Percentiles rank a stretch among this genome's conserved stretches.
Evolutionary conservation across 2,113 vertebrate species (phyloP).

Genomic region (Alectura lathami): DNA sequence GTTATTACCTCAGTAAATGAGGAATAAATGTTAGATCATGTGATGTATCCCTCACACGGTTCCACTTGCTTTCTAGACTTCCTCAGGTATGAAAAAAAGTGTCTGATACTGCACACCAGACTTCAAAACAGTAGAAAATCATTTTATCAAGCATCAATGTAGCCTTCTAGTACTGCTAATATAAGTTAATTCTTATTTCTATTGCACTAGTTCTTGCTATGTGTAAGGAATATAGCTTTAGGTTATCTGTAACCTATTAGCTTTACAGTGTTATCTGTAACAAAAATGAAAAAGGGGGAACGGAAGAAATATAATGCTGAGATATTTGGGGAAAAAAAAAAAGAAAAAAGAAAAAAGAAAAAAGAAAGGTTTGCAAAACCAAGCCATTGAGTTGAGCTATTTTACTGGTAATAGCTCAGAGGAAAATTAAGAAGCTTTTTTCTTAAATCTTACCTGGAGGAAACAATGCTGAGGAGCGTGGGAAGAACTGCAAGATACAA

Average conservation of each 20-base stretch:
- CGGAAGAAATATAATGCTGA: background rate
- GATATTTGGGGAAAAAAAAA: rapidly evolving
- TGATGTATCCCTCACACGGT: background rate
- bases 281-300: background rate
- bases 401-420: background rate
- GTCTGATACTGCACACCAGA: background rate
- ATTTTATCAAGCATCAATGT: background rate
- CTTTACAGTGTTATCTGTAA: background rate
- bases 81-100: background rate
- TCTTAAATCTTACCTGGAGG: background rate
- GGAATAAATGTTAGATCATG: background rate
- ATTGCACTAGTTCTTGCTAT: background rate
- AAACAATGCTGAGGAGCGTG: background rate
- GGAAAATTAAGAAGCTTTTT: background rate
- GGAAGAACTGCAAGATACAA: background rate
- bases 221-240: background rate
- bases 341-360: too few species aligned
- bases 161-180: background rate
- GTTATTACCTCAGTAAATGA: background rate
- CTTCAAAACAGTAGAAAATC: background rate
- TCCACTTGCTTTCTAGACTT: background rate
- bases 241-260: too few species aligned
- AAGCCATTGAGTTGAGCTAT: background rate
- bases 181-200: background rate
- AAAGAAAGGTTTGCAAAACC: too few species aligned